Evolutionary conservation across 2,113 vertebrate species (phyloP).

Genomic region (Acanthisitta chloris): DNA sequence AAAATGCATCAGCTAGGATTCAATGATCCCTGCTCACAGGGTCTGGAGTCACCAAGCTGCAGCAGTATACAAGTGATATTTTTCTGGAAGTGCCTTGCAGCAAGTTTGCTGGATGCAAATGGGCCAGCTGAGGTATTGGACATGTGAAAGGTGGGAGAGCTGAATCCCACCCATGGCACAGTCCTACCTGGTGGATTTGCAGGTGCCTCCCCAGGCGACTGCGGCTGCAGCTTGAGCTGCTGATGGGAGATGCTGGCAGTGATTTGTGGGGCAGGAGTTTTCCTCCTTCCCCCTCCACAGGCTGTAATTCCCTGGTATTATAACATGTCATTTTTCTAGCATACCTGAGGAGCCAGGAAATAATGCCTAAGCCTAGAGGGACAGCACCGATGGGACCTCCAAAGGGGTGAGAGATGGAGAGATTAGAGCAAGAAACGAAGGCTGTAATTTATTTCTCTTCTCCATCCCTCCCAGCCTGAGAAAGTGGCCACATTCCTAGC

Average conservation of each 20-base stretch:
- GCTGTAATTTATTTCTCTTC: not conserved
- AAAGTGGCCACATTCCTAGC: not conserved
- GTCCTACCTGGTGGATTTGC: not conserved
- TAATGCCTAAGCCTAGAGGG: not conserved
- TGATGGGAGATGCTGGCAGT: not conserved
- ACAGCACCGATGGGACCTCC: not conserved
- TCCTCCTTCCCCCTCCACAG: not conserved
- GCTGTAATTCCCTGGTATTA: not conserved
- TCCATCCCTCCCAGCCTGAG: not conserved
- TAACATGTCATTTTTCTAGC: not conserved
- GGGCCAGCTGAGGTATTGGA: rapidly evolving
- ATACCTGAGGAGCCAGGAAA: not conserved
- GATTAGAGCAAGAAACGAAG: not conserved
- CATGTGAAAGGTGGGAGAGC: not conserved
- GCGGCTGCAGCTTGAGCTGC: not conserved
- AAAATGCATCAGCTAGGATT: not conserved
- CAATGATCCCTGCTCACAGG: rapidly evolving
- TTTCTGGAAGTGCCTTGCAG: not conserved
- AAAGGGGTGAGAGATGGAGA: not conserved
- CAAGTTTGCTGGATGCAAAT: not conserved
- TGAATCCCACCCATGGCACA: not conserved
- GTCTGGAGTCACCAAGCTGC: not conserved
- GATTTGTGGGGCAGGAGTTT: not conserved
- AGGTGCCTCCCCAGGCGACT: not conserved
- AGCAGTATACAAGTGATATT: rapidly evolving